These are phyloP conservation scores for Pristiophorus japonicus DNA, from an alignment of 2,113 vertebrate genomes.

Conservation along the genomic window DNA sequence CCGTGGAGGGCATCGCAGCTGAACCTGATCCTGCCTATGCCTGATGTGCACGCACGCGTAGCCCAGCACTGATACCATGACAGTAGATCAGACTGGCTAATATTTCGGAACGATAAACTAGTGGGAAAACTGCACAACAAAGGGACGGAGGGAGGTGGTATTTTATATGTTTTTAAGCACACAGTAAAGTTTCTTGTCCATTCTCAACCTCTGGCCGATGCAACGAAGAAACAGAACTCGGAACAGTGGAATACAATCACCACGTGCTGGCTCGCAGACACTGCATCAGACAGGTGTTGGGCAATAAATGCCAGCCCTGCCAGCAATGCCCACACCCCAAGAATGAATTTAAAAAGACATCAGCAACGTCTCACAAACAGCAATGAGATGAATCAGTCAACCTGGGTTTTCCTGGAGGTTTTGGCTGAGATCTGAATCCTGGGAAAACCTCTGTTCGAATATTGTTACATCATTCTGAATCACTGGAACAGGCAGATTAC, in stretches of 20 bases:
- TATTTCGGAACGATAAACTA: neutral
- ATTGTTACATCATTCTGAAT: neutral
- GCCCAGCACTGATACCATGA: neutral
- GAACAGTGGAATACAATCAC: neutral
- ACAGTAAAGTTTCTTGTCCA: too few relatives aligned
- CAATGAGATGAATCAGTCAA: neutral
- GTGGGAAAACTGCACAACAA: neutral
- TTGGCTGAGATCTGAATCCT: neutral
- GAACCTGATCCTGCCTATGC: neutral
- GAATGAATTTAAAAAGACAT: neutral
- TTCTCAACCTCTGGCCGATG: too few relatives aligned
- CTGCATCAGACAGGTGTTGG: neutral
- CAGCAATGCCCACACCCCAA: neutral
- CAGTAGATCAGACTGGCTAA: neutral
- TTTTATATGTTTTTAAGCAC: neutral
- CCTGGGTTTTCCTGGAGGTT: neutral
- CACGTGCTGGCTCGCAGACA: neutral
- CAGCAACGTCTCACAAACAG: neutral
- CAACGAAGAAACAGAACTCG: neutral
- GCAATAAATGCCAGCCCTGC: neutral
- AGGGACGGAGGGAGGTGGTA: neutral
- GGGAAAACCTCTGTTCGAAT: neutral
- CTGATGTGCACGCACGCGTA: neutral
- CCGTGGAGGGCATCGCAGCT: neutral
- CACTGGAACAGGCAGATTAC: neutral